Percentiles rank a stretch among this genome's conserved stretches.
These are phyloP conservation scores for Conomelus anceps DNA, from an alignment of 2,888 invertebrate species.

Conservation along the genomic window DNA sequence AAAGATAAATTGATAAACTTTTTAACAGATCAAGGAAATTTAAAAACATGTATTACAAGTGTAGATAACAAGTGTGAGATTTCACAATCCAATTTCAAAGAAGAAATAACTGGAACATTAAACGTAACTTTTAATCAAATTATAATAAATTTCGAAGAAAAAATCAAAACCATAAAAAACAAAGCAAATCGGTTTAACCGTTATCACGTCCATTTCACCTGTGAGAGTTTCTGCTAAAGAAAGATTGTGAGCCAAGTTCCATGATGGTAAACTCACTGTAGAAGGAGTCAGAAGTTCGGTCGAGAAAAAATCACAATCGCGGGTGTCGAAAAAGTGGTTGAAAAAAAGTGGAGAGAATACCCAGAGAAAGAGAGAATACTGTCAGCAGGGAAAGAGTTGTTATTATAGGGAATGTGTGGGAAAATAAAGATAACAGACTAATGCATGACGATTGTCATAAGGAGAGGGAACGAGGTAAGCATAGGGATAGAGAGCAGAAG, in stretches of 20 bases:
- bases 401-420: conserved; percentile 17
- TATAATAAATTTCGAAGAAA: too few species aligned
- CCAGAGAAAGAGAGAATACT: conserved; percentile 16
- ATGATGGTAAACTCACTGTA: conserved; percentile 40
- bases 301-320: conserved; percentile 21
- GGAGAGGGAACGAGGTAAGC: too few species aligned
- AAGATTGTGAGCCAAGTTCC: conserved; percentile 67
- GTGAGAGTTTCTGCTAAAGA: conserved; percentile 69
- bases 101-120: too few species aligned
- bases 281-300: conserved; percentile 20
- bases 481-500: conserved; percentile 14
- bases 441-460: conserved; percentile 28
- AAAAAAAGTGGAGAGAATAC: conserved; percentile 1
- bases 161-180: conserved; percentile 17
- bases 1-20: too few species aligned
- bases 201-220: conserved; percentile 43
- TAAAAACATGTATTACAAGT: too few species aligned
- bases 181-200: conserved; percentile 6
- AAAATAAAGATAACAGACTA: conserved; percentile 15
- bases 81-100: too few species aligned
- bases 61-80: too few species aligned
- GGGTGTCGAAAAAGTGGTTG: conserved; percentile 18
- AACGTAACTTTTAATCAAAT: too few species aligned
- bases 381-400: conserved; percentile 17
- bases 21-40: too few species aligned